Evolutionary conservation across 1,140 invertebrate genomes (phyloP).

Genomic region (Drosophila suzukii): DNA sequence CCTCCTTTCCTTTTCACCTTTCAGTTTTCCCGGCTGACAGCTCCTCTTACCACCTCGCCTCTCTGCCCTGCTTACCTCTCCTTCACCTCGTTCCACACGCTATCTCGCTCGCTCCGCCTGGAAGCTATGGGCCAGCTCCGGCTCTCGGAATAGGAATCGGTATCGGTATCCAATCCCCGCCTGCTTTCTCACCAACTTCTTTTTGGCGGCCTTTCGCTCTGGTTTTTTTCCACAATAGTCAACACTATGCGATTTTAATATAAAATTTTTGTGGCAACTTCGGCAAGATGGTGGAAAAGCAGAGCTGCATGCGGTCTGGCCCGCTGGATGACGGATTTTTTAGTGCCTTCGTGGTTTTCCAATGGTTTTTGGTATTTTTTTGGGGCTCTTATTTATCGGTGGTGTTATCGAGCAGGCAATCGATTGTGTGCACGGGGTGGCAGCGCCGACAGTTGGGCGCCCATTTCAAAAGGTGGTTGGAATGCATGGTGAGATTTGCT

Average conservation of each 20-base stretch:
- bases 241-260: conserved; percentile 28
- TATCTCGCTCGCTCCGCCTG: background rate
- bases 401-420: background rate
- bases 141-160: background rate
- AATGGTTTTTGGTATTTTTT: background rate
- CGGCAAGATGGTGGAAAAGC: conserved; percentile 39
- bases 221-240: conserved; percentile 49
- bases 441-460: background rate
- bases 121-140: too few relatives aligned
- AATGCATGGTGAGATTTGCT: too few relatives aligned
- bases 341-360: background rate
- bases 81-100: background rate
- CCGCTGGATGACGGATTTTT: background rate
- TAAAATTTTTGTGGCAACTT: conserved; percentile 36
- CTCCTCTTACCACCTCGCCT: background rate
- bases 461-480: background rate
- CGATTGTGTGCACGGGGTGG: background rate
- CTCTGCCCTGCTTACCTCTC: background rate
- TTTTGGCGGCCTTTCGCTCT: conserved; percentile 23
- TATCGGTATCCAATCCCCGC: background rate
- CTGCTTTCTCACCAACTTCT: conserved; percentile 29
- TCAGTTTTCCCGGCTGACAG: background rate
- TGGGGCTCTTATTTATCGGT: background rate
- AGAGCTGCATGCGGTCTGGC: conserved; percentile 9
- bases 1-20: background rate